Percentiles rank a stretch among this genome's conserved stretches.
Evolutionary conservation across 2,113 vertebrate genomes (phyloP).

Genomic region (Oryctolagus cuniculus): DNA sequence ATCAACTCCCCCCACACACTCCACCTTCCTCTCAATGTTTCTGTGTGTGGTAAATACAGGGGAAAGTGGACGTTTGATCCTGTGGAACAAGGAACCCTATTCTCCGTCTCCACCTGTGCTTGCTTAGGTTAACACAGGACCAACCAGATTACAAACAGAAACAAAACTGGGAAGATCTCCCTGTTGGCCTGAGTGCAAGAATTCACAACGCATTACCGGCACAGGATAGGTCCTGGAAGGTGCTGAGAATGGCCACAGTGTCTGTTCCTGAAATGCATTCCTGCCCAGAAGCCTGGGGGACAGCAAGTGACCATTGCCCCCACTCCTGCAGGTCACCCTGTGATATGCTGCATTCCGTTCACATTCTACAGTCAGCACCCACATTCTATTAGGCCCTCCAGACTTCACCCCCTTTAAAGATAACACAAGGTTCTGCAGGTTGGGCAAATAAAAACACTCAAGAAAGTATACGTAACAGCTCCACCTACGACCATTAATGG

Average conservation of each 20-base stretch:
- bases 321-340: background rate
- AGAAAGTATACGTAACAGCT: background rate
- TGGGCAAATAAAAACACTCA: conserved; percentile 9
- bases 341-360: background rate
- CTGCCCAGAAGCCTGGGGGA: background rate
- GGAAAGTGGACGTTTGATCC: background rate
- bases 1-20: background rate
- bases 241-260: background rate
- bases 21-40: background rate
- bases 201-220: background rate
- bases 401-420: background rate
- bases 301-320: background rate
- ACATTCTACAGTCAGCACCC: background rate
- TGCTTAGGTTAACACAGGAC: background rate
- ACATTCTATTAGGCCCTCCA: background rate
- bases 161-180: background rate
- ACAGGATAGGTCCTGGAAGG: background rate
- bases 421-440: background rate
- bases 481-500: background rate
- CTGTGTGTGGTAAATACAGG: background rate
- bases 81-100: background rate
- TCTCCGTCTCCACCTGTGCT: too few relatives aligned
- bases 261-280: background rate
- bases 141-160: background rate
- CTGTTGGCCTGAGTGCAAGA: background rate